Percentiles rank a stretch among this genome's conserved stretches.
phyloP scores from a whole-genome alignment of 2,888 invertebrate genomes.

The Parasteatoda lunata region DNA sequence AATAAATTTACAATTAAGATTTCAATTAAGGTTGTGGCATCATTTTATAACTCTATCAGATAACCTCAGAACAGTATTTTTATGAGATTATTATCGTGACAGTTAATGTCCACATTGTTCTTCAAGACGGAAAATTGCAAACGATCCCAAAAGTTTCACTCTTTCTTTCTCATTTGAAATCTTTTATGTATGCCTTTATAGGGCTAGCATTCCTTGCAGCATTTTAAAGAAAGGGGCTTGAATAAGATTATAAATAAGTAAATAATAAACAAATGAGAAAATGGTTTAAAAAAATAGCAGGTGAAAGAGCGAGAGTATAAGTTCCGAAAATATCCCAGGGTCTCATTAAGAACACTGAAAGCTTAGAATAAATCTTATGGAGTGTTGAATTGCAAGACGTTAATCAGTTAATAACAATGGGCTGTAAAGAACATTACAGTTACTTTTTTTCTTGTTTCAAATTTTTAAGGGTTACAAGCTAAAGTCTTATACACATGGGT shows the following conservation, averaged over 20 bases:
- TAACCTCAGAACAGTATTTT: too few species aligned
- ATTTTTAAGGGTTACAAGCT: too few species aligned
- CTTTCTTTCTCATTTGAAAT: too few species aligned
- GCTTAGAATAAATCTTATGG: constrained; percentile 48
- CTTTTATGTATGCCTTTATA: constrained; percentile 4
- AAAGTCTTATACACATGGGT: too few species aligned
- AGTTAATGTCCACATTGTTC: too few species aligned
- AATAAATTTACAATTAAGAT: too few species aligned
- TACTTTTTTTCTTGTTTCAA: neutral
- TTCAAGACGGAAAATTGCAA: too few species aligned
- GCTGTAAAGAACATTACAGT: neutral
- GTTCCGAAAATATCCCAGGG: constrained; percentile 35
- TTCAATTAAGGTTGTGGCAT: too few species aligned
- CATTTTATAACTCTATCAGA: too few species aligned
- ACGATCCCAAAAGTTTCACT: too few species aligned
- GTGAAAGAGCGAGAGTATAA: constrained; percentile 9
- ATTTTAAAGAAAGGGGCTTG: constrained; percentile 12
- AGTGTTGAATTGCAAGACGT: constrained; percentile 4
- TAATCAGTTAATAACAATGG: constrained; percentile 22
- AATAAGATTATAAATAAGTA: constrained; percentile 50
- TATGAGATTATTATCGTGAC: too few species aligned
- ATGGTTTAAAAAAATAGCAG: constrained; percentile 13
- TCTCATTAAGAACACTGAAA: constrained; percentile 46
- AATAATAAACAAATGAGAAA: constrained; percentile 21
- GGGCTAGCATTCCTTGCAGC: constrained; percentile 21